A percentile compares a stretch with the other conserved stretches of the same genome.
These are phyloP conservation scores for Callyntrura guangdongensis DNA, from an alignment of 2,888 invertebrate species.

Conservation along the genomic window DNA sequence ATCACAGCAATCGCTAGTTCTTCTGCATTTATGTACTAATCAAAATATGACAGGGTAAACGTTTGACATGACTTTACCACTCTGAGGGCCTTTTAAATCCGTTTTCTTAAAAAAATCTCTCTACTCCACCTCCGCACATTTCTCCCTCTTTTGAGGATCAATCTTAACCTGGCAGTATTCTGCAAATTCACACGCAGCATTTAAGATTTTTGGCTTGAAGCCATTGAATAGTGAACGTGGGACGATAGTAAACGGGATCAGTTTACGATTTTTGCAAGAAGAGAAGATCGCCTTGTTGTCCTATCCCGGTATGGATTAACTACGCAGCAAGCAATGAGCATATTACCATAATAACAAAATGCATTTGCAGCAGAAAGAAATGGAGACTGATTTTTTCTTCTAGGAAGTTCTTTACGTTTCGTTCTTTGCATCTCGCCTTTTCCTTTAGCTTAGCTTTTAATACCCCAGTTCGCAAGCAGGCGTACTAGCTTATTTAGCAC, in stretches of 20 bases:
- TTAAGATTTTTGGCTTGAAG: conserved; percentile 51
- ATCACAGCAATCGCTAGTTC: background rate
- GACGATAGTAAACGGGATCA: conserved; percentile 66
- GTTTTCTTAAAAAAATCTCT: background rate
- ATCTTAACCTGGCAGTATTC: conserved; percentile 4
- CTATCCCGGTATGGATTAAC: conserved; percentile 47
- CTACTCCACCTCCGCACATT: background rate
- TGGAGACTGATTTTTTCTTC: conserved; percentile 1
- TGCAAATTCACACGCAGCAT: conserved; percentile 35
- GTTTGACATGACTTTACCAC: no score
- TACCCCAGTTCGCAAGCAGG: background rate
- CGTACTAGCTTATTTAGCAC: conserved; percentile 8
- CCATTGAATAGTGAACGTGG: conserved; percentile 50
- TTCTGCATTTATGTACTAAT: background rate
- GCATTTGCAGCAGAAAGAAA: background rate
- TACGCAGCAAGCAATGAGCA: conserved; percentile 17
- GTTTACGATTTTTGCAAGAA: conserved; percentile 41
- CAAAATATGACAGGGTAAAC: background rate
- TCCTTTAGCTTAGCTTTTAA: background rate
- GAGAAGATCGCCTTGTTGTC: conserved; percentile 43
- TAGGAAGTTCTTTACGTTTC: conserved; percentile 12
- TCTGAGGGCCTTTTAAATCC: background rate
- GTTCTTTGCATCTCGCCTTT: background rate
- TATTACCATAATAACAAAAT: background rate
- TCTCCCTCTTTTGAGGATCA: background rate